Evolutionary conservation across 2,888 invertebrate species (phyloP), one percentile per base, ranked within the genome.

Genomic region (Elegia similella): DNA sequence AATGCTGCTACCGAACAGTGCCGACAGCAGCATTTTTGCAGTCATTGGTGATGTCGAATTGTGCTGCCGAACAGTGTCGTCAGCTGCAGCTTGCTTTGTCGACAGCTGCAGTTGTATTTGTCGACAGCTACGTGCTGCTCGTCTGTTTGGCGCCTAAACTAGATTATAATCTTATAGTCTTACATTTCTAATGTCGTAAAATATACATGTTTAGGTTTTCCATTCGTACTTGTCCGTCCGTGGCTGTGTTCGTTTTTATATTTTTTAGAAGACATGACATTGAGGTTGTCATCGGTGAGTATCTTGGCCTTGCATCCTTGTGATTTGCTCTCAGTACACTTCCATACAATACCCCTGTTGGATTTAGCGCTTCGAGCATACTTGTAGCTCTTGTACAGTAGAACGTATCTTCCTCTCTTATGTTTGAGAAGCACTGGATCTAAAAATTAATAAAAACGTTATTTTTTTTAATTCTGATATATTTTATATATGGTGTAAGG

Each of bases 321-420:
- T 0, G 70, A 65, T 65, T 88, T 88, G 55, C 80, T 84, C 1
- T 73, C 68, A 0, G 80, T 73, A 60, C 90, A 91, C 57, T 84
- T 88, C 90, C 90, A 91, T 0, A 86, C 84, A 0, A 73, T 75
- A 0, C 90, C 90, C 44, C 84, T 88, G 60, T 88, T 90, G 0
- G 90, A 88, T 54, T 82, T 88, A 0, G 86, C 67, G 52, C 82
- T 74, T 59, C 80, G 75, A 0, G 74, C 69, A 64, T 73, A 89
- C 0, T 83, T 82, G 59, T 75, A 81, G 1, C 70, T 73, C 43
- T 80, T 75, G 65, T 84, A 86, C 0, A 88, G 61, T 0, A 90
- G 73, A 7, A 77, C 64, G 56, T 83, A 88, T 58, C 67, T 80
- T 56, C 83, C 88, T 61, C 83, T 85, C 47, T 78, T 70, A 0